Evolutionary conservation across 1,140 invertebrate genomes (phyloP), one percentile per base, ranked within the genome.

Genomic region (Euschistus heros): DNA sequence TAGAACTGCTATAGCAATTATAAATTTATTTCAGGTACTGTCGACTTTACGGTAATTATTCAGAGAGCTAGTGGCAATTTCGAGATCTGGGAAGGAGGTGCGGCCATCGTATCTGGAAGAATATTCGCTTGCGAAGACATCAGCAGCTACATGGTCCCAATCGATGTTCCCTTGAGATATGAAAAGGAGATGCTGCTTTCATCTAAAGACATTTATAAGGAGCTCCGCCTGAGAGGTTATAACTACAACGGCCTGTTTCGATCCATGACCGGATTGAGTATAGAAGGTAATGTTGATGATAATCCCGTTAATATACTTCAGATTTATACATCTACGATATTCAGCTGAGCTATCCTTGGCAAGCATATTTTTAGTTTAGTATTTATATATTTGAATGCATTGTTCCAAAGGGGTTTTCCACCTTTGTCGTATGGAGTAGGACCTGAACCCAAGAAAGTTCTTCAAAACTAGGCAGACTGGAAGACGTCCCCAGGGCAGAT

Each of bases 161-260:
- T 77, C 64, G 76, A 73, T 66, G 67, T 72, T 26, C 68, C 27
- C 15, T 73, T 17, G 69, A 80, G 8, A 62, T 15, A 14, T 27
- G 55, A 59, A 18, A 30, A 44, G 26, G 26, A 18, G 20, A 54
- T 42, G 17, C 7, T 44, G 6, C 15, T 65, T 6, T 54, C 22
- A 24, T 42, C 30, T 2, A 57, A 46, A 46, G 94, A 97, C 73
- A 82, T 97, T 62, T 98, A 98, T 74, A 96, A 95, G 73, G 94
- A 97, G 75, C 75, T 98, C 0, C 80, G 86, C 71, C 79, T 97
- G 0, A 81, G 93, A 71, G 95, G 95, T 0, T 97, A 97, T 73
- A 86, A 97, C 67, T 97, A 97, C 76, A 83, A 81, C 24, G 86
- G 87, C 27, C 72, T 83, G 0, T 96, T 94, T 77, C 80, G 84